Percentiles rank a stretch among this genome's conserved stretches.
phyloP scores from a whole-genome alignment of 2,113 vertebrate species.

The Poicephalus gulielmi region DNA sequence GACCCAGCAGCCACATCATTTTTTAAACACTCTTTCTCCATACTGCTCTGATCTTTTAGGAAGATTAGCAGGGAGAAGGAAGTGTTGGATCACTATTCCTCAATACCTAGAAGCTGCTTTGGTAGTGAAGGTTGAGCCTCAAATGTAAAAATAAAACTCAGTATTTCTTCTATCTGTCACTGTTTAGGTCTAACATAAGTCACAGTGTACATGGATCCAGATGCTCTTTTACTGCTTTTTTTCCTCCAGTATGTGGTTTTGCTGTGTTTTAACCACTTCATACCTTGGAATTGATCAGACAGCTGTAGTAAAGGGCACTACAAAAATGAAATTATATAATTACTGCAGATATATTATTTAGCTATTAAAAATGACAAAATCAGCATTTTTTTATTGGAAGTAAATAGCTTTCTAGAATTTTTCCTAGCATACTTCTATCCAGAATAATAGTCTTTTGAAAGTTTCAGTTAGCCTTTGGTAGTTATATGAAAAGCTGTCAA shows the following conservation, averaged over 20 bases:
- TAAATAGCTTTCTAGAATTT: not conserved
- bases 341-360: not conserved
- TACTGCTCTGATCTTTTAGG: not conserved
- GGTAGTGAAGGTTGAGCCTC: not conserved
- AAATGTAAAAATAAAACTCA: not conserved
- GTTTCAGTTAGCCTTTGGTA: not conserved
- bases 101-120: not conserved
- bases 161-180: not conserved
- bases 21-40: not conserved
- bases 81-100: not conserved
- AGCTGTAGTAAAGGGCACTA: not conserved
- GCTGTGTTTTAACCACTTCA: not conserved
- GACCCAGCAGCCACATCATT: not conserved
- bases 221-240: not conserved
- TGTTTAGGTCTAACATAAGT: not conserved
- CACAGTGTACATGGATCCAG: not conserved
- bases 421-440: not conserved
- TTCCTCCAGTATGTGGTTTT: not conserved
- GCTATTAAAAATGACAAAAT: not conserved
- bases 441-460: not conserved
- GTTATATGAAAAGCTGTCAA: not conserved
- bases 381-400: not conserved
- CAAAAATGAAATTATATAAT: not conserved
- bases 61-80: not conserved
- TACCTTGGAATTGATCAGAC: not conserved